phyloP scores from a whole-genome alignment of 2,113 vertebrate genomes.

The Balaeniceps rex region DNA sequence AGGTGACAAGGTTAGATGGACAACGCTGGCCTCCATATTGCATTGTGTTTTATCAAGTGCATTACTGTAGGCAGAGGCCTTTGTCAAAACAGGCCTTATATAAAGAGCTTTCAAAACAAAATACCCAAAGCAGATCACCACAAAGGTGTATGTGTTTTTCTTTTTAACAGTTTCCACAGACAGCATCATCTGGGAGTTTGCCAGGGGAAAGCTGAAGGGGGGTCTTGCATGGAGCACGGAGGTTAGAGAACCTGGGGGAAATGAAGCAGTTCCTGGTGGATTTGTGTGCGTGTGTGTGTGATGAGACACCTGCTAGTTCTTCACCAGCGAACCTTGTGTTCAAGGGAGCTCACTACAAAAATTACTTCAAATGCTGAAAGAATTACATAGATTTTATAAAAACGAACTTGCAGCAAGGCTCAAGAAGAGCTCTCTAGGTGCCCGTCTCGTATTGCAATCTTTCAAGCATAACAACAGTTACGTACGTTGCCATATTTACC shows the following conservation, averaged over 20 bases:
- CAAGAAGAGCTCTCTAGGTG: background rate
- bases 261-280: background rate
- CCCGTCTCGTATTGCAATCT: background rate
- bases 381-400: background rate
- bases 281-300: background rate
- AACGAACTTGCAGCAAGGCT: background rate
- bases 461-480: background rate
- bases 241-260: background rate
- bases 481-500: background rate
- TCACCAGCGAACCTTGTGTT: background rate
- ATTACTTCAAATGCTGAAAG: background rate
- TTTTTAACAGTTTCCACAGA: background rate
- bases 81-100: background rate
- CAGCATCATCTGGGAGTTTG: background rate
- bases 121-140: background rate
- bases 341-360: background rate
- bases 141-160: background rate
- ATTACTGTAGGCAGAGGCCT: background rate
- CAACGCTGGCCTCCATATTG: background rate
- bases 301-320: background rate
- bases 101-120: background rate
- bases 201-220: background rate
- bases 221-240: background rate
- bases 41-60: background rate
- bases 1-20: background rate